A percentile compares a stretch with the other conserved stretches of the same genome.
Evolutionary conservation across 2,888 invertebrate species (phyloP).

Genomic region (Asteroscopus sphinx): DNA sequence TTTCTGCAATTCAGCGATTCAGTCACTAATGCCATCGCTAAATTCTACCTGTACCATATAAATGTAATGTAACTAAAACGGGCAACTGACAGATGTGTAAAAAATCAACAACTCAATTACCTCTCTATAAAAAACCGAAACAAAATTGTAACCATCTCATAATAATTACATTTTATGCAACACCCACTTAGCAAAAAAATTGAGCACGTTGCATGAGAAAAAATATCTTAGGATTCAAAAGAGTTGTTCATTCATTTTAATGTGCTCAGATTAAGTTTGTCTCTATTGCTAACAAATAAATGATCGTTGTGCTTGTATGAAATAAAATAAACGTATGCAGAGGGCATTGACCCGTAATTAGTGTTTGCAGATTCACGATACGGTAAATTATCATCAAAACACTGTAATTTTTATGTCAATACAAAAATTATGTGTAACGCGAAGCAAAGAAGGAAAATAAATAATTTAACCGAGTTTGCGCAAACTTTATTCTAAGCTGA

Average conservation of each 20-base stretch:
- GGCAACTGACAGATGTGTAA: background rate
- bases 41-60: too few species aligned
- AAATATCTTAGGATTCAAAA: background rate
- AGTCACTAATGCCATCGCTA: too few species aligned
- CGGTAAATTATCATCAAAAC: background rate
- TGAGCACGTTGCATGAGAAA: background rate
- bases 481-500: constrained; percentile 4
- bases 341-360: constrained; percentile 9
- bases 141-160: constrained; percentile 7
- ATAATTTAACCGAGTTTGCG: constrained; percentile 3
- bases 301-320: background rate
- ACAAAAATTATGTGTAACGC: constrained; percentile 1
- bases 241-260: constrained; percentile 11
- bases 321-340: background rate
- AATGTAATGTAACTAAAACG: too few species aligned
- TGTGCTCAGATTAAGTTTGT: constrained; percentile 2
- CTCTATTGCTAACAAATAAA: constrained; percentile 6
- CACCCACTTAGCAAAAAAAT: constrained; percentile 2
- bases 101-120: background rate
- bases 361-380: constrained; percentile 5
- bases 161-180: constrained; percentile 29
- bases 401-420: constrained; percentile 4
- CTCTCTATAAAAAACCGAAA: background rate
- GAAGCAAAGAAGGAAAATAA: background rate
- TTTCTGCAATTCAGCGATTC: too few species aligned